phyloP scores from a whole-genome alignment of 1,140 invertebrate species.

The Leucophenga varia region DNA sequence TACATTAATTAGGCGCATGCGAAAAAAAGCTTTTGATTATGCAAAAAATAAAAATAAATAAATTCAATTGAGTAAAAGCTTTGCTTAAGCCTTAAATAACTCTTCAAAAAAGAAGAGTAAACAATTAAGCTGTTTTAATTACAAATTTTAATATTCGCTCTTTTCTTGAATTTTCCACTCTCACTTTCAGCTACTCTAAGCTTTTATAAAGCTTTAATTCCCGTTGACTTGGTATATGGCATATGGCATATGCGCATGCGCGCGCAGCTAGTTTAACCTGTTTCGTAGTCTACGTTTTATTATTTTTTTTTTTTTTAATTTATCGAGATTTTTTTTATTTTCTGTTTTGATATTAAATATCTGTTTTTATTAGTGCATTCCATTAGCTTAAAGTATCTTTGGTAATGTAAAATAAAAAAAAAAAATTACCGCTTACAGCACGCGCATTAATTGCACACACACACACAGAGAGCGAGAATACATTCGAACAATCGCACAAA shows the following conservation, averaged over 20 bases:
- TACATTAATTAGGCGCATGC: no score
- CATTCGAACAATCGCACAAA: no score
- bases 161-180: conserved; percentile 21
- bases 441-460: no score
- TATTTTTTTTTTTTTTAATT: conserved; percentile 6
- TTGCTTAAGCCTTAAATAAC: no score
- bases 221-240: conserved; percentile 30
- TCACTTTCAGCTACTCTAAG: conserved; percentile 26
- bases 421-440: no score
- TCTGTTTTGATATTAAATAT: neutral
- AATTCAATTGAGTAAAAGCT: no score
- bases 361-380: neutral
- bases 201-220: conserved; percentile 33
- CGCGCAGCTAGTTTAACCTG: conserved; percentile 44
- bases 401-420: no score
- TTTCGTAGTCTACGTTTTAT: conserved; percentile 18
- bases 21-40: conserved; percentile 13
- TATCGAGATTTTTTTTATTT: conserved; percentile 35
- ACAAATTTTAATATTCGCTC: conserved; percentile 1
- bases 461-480: no score
- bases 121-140: no score
- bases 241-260: neutral
- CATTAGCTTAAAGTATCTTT: no score
- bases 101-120: no score
- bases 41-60: no score